These are phyloP conservation scores for Berghia stephanieae DNA, from an alignment of 1,140 invertebrate species.

Conservation along the genomic window DNA sequence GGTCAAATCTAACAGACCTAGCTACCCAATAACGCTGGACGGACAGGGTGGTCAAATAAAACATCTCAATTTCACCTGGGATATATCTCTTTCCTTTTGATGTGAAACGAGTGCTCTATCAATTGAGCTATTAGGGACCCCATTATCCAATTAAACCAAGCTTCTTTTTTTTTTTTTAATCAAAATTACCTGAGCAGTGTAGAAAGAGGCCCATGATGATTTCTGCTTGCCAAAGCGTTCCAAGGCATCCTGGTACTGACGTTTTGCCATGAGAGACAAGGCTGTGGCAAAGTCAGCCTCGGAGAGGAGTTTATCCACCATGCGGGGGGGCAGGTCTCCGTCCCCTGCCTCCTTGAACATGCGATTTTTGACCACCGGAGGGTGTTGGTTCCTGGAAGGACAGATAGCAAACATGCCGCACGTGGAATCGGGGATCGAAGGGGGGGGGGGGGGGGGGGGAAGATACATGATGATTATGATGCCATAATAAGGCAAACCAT, in stretches of 20 bases:
- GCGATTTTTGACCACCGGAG: constrained; percentile 50
- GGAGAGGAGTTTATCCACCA: constrained; percentile 30
- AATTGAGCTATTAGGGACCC: too few relatives aligned
- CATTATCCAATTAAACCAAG: too few relatives aligned
- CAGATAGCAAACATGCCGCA: neutral
- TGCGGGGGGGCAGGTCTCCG: constrained; percentile 65
- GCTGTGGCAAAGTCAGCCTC: constrained; percentile 72
- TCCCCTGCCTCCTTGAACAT: constrained; percentile 63
- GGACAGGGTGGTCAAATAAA: too few relatives aligned
- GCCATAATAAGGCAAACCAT: too few relatives aligned
- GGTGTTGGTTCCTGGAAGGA: constrained; percentile 37
- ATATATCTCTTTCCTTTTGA: too few relatives aligned
- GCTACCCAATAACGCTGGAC: too few relatives aligned
- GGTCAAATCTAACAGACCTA: too few relatives aligned
- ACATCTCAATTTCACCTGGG: too few relatives aligned
- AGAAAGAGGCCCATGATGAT: constrained; percentile 78
- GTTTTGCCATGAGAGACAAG: constrained; percentile 74
- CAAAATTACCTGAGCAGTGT: constrained; percentile 72
- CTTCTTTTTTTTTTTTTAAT: neutral
- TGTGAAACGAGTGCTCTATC: too few relatives aligned
- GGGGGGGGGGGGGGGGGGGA: too few relatives aligned
- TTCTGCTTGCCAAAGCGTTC: constrained; percentile 74
- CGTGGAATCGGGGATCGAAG: too few relatives aligned
- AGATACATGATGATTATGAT: too few relatives aligned
- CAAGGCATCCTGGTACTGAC: constrained; percentile 76